Conservation (phyloP, 1,140 invertebrate genomes). For the Pteromalus puparum region DNA sequence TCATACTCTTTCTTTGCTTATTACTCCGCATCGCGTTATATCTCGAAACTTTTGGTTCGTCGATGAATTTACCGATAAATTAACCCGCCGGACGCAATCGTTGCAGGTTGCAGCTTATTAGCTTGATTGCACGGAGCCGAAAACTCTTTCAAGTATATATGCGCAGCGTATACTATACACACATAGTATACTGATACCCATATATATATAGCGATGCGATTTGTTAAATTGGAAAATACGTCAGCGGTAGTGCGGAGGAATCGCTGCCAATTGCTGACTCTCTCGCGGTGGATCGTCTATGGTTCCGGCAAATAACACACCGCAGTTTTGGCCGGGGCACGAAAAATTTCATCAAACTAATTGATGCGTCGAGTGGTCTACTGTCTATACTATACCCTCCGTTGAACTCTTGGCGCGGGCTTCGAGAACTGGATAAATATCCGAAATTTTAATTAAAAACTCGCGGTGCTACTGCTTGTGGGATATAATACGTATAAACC, state of each 20-base stretch:
- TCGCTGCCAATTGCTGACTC: constrained; percentile 43
- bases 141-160: neutral
- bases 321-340: neutral
- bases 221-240: constrained; percentile 32
- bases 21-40: neutral
- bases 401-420: neutral
- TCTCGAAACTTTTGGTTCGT: neutral
- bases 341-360: constrained; percentile 50
- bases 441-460: constrained; percentile 10
- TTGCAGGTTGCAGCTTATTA: constrained; percentile 34
- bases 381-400: neutral
- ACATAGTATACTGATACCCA: neutral
- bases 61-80: constrained; percentile 6
- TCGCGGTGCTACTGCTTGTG: neutral
- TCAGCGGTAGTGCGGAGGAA: neutral
- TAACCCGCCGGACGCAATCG: neutral
- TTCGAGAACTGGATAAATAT: neutral
- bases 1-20: neutral
- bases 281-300: neutral
- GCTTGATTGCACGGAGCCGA: neutral
- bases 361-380: neutral
- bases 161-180: neutral
- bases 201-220: neutral
- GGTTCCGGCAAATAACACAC: constrained; percentile 11
- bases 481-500: no score